Evolutionary conservation across 2,888 invertebrate species (phyloP), one percentile per base, ranked within the genome.

Genomic region (Synergus gifuensis): DNA sequence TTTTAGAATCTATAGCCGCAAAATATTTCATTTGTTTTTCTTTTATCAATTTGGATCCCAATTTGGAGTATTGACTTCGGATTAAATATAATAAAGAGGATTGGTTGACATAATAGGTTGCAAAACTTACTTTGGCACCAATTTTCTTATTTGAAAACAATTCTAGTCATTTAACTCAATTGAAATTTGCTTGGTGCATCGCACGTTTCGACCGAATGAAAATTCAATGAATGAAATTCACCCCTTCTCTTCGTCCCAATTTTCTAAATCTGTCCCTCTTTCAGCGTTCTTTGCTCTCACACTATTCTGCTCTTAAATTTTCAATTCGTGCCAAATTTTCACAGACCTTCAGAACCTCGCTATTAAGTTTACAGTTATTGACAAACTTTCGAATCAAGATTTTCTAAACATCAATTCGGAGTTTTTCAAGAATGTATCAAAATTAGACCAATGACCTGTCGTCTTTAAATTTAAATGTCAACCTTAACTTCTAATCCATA

Each of bases 221-320:
- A 76, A 22, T 22, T 58, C 63, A 66, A 76, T 81, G 81, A 83
- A 84, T 80, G 81, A 81, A 83, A 60, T 76, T 64, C 40, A 77
- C 46, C 22, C 49, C 76, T 28, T 69, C 46, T 46, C 69, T 46
- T 69, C 16, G 16, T 40, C 14, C 9, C 18, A 12, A 22, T 69
- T 69, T 49, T 69, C 69, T 69, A 69, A 78, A 76, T 58, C 63
- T 73, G 76, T 60, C 62, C 8, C 58, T 40, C 42, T 18, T 77
- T 67, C 22, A 5, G 62, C 46, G 11, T 73, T 69, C 60, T 69
- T 76, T 14, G 77, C 49, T 16, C 54, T 40, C 36, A 28, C 28
- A 63, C 54, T 63, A 49, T 44, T 42, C 22, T 46, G 46, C 16
- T 49, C 28, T 69, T 69, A 69, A 69, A 46, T 14, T 69, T 46